Evolutionary conservation across 2,113 vertebrate genomes (phyloP).

Genomic region (Dermatemys mawii): DNA sequence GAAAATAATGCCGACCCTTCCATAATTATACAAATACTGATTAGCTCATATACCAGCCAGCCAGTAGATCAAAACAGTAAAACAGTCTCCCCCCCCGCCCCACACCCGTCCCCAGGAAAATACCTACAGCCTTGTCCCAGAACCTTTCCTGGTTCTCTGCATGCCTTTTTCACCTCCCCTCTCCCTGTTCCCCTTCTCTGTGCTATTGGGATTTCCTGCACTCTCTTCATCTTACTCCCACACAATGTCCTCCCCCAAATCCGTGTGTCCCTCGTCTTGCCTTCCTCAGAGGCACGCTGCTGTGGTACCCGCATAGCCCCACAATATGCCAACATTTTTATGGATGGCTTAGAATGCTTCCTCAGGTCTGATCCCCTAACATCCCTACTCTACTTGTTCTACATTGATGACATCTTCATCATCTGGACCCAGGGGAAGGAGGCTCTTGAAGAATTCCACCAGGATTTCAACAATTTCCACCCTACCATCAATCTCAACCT

Average conservation of each 20-base stretch:
- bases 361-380: no score
- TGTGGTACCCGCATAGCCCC: no score
- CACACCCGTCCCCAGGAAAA: accelerated
- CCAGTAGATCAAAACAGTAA: background rate
- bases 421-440: no score
- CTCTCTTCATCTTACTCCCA: background rate
- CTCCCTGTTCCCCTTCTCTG: background rate
- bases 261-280: background rate
- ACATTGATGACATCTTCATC: no score
- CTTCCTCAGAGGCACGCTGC: background rate
- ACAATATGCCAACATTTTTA: no score
- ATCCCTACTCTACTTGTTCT: no score
- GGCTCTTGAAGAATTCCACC: no score
- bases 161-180: background rate
- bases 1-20: background rate
- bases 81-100: accelerated
- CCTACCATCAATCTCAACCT: no score
- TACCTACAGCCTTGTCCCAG: background rate
- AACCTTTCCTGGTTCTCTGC: background rate
- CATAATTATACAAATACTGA: background rate
- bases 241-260: background rate
- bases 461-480: no score
- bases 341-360: no score
- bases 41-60: background rate
- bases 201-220: background rate